phyloP scores from a whole-genome alignment of 2,797 vertebrate species.

The Borostomias antarcticus region DNA sequence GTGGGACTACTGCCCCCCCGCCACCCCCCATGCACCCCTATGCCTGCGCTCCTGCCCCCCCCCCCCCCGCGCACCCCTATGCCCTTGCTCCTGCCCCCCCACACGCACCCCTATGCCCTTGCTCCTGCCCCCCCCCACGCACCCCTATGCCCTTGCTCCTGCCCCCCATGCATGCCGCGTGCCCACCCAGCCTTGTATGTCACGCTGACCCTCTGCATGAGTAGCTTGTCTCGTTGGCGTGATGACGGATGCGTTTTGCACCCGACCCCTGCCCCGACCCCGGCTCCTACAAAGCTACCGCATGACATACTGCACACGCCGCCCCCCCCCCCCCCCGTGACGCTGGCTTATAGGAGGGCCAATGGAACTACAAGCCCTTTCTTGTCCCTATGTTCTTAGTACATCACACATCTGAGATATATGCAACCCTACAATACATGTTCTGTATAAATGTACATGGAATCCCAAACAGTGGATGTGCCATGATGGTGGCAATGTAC shows the following conservation, averaged over 20 bases:
- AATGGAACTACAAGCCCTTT: background rate
- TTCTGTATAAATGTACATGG: background rate
- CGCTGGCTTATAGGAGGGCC: background rate
- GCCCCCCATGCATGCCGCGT: conserved; percentile 60
- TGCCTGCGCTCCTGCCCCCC: conserved; percentile 17
- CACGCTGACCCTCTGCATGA: conserved; percentile 73
- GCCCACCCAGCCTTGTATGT: conserved; percentile 55
- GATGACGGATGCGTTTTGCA: conserved; percentile 28
- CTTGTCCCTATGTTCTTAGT: no score
- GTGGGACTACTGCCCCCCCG: conserved; percentile 33
- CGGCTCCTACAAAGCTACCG: background rate
- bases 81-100: conserved; percentile 44
- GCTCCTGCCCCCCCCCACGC: conserved; percentile 29
- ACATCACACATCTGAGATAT: no score
- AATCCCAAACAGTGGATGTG: background rate
- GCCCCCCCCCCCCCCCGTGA: background rate
- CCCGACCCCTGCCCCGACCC: background rate
- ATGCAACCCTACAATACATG: no score
- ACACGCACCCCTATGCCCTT: conserved; percentile 1
- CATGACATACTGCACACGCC: background rate
- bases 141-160: conserved; percentile 34
- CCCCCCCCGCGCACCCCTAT: conserved; percentile 38
- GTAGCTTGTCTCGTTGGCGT: conserved; percentile 64
- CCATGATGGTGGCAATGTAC: background rate
- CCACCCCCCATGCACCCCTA: conserved; percentile 33